Percentiles rank a stretch among this genome's conserved stretches.
Conservation (phyloP, 1,140 invertebrate species). For the Globodera rostochiensis region DNA sequence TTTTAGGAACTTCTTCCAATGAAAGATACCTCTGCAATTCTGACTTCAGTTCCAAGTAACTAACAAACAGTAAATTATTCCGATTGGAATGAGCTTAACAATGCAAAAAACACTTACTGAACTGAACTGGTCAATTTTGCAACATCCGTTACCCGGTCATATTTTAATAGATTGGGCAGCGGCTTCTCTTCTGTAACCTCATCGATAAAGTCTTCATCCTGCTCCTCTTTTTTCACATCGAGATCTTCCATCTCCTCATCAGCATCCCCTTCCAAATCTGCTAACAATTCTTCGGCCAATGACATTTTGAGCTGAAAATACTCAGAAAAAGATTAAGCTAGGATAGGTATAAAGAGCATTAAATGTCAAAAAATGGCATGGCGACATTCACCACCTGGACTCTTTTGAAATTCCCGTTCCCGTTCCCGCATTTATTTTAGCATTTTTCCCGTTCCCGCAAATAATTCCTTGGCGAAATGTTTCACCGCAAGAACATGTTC, state of each 20-base stretch:
- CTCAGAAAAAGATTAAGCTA: no score
- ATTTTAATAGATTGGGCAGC: slow-evolving; percentile 36
- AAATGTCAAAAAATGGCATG: no score
- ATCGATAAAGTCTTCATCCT: slow-evolving; percentile 61
- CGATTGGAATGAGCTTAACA: slow-evolving; percentile 5
- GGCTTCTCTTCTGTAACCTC: slow-evolving; percentile 57
- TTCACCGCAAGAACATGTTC: no score
- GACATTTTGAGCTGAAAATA: slow-evolving; percentile 50
- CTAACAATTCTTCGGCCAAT: slow-evolving; percentile 63
- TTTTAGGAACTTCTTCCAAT: slow-evolving; percentile 47
- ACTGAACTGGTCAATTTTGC: slow-evolving; percentile 54
- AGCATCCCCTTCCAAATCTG: slow-evolving; percentile 62
- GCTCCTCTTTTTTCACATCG: slow-evolving; percentile 35
- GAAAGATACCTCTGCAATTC: slow-evolving; percentile 49
- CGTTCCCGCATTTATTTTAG: no score
- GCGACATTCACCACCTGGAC: no score
- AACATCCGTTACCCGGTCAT: slow-evolving; percentile 51
- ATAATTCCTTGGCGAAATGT: no score
- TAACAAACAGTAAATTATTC: slow-evolving; percentile 41
- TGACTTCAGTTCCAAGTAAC: slow-evolving; percentile 53
- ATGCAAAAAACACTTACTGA: slow-evolving; percentile 36
- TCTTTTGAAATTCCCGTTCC: no score
- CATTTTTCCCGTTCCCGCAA: no score
- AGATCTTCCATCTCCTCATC: slow-evolving; percentile 57
- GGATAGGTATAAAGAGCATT: no score